phyloP scores from a whole-genome alignment of 2,113 vertebrate species.

The Epinephelus cyanopodus region DNA sequence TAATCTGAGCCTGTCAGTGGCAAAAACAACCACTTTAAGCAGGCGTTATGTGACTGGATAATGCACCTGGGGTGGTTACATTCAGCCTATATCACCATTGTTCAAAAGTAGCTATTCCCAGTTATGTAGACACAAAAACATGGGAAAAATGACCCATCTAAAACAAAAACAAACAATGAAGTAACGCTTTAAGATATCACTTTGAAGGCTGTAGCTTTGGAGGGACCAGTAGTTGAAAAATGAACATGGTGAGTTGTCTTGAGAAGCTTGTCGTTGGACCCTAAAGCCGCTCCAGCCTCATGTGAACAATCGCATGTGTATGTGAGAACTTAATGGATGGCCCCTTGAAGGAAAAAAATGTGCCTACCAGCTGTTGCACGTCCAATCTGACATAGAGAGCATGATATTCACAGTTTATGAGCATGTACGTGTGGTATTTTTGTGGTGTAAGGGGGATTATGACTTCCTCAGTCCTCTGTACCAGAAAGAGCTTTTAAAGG shows the following conservation, averaged over 20 bases:
- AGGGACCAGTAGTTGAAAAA: neutral
- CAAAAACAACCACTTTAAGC: too few relatives aligned
- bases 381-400: conserved; percentile 9
- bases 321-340: conserved; percentile 43
- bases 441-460: conserved; percentile 56
- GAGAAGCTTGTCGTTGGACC: conserved; percentile 7
- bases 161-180: too few relatives aligned
- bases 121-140: too few relatives aligned
- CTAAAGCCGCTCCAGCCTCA: neutral
- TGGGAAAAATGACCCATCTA: too few relatives aligned
- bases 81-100: too few relatives aligned
- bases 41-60: too few relatives aligned
- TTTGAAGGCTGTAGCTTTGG: neutral
- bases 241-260: neutral
- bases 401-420: conserved; percentile 42
- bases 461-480: conserved; percentile 53
- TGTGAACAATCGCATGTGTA: neutral
- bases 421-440: conserved; percentile 47
- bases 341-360: neutral
- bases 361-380: neutral
- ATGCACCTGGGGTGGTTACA: too few relatives aligned
- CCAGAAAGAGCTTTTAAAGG: conserved; percentile 78
- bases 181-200: neutral
- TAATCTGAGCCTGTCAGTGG: too few relatives aligned
- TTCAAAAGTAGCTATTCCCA: too few relatives aligned